Percentiles rank a stretch among this genome's conserved stretches.
phyloP scores from a whole-genome alignment of 2,113 vertebrate species.

The Pelvicachromis taeniatus region DNA sequence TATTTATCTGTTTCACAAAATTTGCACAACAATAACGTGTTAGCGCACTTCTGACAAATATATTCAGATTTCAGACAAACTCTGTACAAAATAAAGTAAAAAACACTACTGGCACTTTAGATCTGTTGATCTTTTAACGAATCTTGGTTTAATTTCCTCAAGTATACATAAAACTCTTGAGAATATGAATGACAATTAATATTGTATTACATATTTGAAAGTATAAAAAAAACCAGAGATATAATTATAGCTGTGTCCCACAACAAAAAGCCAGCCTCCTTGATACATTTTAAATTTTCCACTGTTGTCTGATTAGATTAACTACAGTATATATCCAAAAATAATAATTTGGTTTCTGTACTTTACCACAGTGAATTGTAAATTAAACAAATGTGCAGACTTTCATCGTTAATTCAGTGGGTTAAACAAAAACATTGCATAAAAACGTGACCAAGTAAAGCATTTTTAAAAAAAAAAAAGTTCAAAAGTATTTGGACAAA shows the following conservation, averaged over 20 bases:
- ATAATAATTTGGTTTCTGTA: not conserved
- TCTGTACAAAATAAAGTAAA: not conserved
- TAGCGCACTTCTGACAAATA: not conserved
- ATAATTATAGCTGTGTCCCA: not conserved
- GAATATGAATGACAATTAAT: not conserved
- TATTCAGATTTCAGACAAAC: not conserved
- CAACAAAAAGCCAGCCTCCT: not conserved
- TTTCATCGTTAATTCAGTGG: not conserved
- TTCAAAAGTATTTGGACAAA: not conserved
- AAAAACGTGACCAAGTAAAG: not conserved
- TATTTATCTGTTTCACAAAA: not conserved
- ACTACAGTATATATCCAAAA: not conserved
- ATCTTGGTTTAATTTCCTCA: not conserved
- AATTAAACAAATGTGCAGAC: not conserved
- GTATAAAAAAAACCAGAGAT: not conserved
- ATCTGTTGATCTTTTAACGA: not conserved
- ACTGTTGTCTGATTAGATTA: not conserved
- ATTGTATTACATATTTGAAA: not conserved
- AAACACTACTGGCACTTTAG: not conserved
- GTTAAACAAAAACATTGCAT: fast-evolving
- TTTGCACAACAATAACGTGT: not conserved
- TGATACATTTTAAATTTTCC: not conserved
- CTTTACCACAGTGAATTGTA: not conserved
- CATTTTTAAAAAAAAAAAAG: not conserved
- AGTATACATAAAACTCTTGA: not conserved